Evolutionary conservation across 2,797 vertebrate species (phyloP), one percentile per base, ranked within the genome.

Genomic region (Channa striata): DNA sequence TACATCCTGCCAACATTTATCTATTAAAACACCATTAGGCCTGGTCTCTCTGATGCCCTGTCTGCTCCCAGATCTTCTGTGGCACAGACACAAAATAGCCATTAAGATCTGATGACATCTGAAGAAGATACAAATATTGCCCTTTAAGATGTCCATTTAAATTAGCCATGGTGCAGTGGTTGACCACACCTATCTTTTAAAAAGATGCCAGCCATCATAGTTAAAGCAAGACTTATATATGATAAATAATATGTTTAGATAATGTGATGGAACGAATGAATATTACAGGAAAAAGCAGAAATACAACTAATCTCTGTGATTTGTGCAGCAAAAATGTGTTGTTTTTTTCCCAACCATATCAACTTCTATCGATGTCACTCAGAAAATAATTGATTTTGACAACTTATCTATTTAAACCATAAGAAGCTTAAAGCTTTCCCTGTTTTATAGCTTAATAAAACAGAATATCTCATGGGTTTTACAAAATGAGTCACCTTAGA

Each of bases 11-110:
- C 61, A 84, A 82, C 82, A 88, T 92, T 90, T 81, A 91, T 92
- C 91, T 90, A 92, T 94, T 94, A 93, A 91, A 90, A 86, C 65
- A 77, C 90, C 87, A 93, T 93, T 90, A 91, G 60, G 58, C 65
- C 49, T 72, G 17, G 20, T 67, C 57, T 85, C 70, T 68, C 34
- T n/a, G 34, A 68, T 72, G 72, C 16, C 49, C 50, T 43, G 47
- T 72, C 74, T 76, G 25, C 80, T 77, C 50, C 82, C 49, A 21
- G 81, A 83, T 84, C 72, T 72, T 83, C 74, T 61, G 61, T 57
- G 65, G 69, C 73, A 50, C 33, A 37, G 25, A 59, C 40, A 20
- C 43, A 52, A 30, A 30, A 30, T 30, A 30, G 4, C 25, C 77
- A 80, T 84, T 86, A 89, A 71, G 62, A 82, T 65, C 80, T 30